A percentile compares a stretch with the other conserved stretches of the same genome.
phyloP scores from a whole-genome alignment of 2,888 invertebrate genomes.

The Neoitamus cyanurus region DNA sequence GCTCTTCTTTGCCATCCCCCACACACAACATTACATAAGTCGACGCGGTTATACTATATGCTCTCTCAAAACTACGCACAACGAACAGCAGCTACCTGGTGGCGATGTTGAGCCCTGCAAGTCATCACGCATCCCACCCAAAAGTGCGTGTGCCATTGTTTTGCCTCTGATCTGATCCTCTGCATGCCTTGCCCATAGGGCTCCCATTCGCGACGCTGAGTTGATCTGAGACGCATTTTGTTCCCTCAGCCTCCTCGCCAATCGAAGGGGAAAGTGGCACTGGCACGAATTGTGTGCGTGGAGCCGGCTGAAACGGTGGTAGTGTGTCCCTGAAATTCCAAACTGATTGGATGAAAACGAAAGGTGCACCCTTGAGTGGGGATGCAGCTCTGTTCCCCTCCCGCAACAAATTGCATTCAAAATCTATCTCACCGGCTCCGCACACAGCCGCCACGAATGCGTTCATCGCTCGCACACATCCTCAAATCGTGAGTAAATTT shows the following conservation, averaged over 20 bases:
- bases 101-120: no score
- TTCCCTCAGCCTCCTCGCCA: background rate
- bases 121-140: no score
- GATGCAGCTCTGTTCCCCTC: background rate
- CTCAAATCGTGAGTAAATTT: conserved; percentile 20
- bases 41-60: background rate
- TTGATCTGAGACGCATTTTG: no score
- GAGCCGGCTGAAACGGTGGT: background rate
- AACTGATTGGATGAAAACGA: conserved; percentile 71
- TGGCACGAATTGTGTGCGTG: background rate
- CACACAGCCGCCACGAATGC: background rate
- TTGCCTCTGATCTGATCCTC: no score
- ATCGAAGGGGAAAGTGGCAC: background rate
- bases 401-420: background rate
- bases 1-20: background rate
- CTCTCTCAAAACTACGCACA: background rate
- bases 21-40: background rate
- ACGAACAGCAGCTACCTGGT: no score
- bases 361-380: conserved; percentile 67
- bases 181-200: no score
- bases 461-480: background rate
- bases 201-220: no score
- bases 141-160: no score
- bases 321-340: conserved; percentile 51
- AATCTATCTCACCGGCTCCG: background rate